phyloP scores from a whole-genome alignment of 92 coral and sea anemone species.

The Epizoanthus illoricatus region DNA sequence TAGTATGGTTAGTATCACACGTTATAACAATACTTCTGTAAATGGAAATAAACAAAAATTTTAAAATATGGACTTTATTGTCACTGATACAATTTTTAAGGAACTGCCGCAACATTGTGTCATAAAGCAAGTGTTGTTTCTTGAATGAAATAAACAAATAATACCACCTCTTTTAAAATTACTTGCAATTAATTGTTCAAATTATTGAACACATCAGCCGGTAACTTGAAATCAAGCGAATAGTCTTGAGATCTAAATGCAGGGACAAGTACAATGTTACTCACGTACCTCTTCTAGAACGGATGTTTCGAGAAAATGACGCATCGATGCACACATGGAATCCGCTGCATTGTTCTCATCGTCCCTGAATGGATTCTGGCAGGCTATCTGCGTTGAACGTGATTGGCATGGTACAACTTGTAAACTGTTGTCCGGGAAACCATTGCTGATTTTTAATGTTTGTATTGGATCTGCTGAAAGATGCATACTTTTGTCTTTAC shows the following conservation, averaged over 20 bases:
- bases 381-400: neutral
- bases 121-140: too few relatives aligned
- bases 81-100: too few relatives aligned
- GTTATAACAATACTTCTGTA: too few relatives aligned
- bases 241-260: neutral
- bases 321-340: neutral
- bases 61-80: too few relatives aligned
- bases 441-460: slow-evolving; percentile 5
- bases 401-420: slow-evolving; percentile 37
- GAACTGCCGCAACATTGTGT: too few relatives aligned
- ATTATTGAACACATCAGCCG: neutral
- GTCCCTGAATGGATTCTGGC: slow-evolving; percentile 13
- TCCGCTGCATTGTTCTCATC: neutral
- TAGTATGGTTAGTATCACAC: too few relatives aligned
- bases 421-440: neutral
- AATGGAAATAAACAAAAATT: too few relatives aligned
- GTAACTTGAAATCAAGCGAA: neutral
- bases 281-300: slow-evolving; percentile 27
- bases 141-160: too few relatives aligned
- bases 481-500: neutral
- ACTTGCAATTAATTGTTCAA: too few relatives aligned
- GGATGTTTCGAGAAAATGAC: slow-evolving; percentile 15
- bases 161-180: too few relatives aligned
- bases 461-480: slow-evolving; percentile 3
- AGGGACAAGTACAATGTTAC: neutral